Percentiles rank a stretch among this genome's conserved stretches.
Conservation (phyloP, 2,113 vertebrate genomes). For the Macaca nemestrina region DNA sequence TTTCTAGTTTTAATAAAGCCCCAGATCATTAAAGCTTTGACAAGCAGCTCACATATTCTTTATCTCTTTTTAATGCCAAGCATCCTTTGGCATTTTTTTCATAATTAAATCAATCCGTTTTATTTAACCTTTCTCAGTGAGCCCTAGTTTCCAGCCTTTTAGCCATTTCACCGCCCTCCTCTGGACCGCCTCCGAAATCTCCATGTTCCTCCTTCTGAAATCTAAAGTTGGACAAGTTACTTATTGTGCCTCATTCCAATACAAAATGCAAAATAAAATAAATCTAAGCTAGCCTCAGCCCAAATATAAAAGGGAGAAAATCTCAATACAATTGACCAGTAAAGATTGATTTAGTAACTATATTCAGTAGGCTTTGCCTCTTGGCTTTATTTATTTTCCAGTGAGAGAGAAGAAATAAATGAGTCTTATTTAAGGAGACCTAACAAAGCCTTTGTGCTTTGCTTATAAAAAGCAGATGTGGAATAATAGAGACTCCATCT, state of each 20-base stretch:
- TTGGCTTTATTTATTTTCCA: constrained; percentile 45
- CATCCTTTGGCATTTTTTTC: not conserved
- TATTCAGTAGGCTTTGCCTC: not conserved
- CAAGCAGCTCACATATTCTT: not conserved
- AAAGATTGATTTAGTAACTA: not conserved
- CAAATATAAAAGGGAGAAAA: constrained; percentile 13
- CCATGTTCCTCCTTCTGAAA: not conserved
- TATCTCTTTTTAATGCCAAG: not conserved
- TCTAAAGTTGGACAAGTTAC: not conserved
- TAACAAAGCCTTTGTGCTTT: not conserved
- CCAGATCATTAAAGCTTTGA: not conserved
- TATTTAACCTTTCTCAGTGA: not conserved
- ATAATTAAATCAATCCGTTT: not conserved
- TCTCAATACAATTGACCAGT: not conserved
- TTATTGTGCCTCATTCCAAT: not conserved
- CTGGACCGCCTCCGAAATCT: not conserved
- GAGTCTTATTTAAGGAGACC: not conserved
- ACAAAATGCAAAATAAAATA: constrained; percentile 25
- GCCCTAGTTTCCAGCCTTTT: not conserved
- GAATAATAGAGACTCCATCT: not conserved
- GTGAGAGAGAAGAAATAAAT: not conserved
- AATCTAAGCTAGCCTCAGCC: not conserved
- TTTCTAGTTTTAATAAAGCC: constrained; percentile 17
- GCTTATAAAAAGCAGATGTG: constrained; percentile 16
- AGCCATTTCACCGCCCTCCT: not conserved